Evolutionary conservation across 2,113 vertebrate species (phyloP), one percentile per base, ranked within the genome.

Genomic region (Poeciliopsis retropinna): DNA sequence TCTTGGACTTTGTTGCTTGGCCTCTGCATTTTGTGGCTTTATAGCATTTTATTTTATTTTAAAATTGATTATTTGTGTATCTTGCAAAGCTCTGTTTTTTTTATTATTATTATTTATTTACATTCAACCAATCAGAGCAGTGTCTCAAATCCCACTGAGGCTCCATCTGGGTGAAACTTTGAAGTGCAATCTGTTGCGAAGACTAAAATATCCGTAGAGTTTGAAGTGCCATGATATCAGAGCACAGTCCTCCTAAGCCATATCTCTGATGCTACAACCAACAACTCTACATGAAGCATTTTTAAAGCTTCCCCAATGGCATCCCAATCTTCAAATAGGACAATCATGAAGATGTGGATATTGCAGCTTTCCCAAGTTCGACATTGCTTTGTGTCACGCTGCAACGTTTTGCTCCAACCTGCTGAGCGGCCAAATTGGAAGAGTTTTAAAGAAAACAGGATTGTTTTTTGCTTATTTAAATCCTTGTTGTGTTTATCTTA

Each of bases 191-290:
- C 65, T 78, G 22, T 80, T 27, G 13, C 25, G 5, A 60, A 72
- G n/a, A 64, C 44, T 14, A 2, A 15, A 25, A 44, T 3, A 37
- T 29, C 60, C 2, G 47, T 61, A 54, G 32, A 54, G 25, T 67
- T 13, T 77, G 44, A 34, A 34, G 72, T 75, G 79, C 75, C 78
- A 73, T 57, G 65, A 60, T 72, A 19, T 74, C 64, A 54, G 60
- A 64, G 60, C 74, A 19, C 80, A 17, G 3, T 47, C 67, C 67
- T 82, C 70, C 25, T 57, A 79, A 87, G 83, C 75, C 79, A 85
- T 84, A 85, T 80, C 60, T 37, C 41, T 80, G 15, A 78, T 44
- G 81, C 51, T 29, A 25, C 10, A 41, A 30, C 29, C 25, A 13
- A 41, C 64, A 41, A 28, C 25, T 19, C 9, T 2, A 37, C 63